A percentile compares a stretch with the other conserved stretches of the same genome.
phyloP scores from a whole-genome alignment of 2,113 vertebrate genomes.

The Psittacus erithacus region DNA sequence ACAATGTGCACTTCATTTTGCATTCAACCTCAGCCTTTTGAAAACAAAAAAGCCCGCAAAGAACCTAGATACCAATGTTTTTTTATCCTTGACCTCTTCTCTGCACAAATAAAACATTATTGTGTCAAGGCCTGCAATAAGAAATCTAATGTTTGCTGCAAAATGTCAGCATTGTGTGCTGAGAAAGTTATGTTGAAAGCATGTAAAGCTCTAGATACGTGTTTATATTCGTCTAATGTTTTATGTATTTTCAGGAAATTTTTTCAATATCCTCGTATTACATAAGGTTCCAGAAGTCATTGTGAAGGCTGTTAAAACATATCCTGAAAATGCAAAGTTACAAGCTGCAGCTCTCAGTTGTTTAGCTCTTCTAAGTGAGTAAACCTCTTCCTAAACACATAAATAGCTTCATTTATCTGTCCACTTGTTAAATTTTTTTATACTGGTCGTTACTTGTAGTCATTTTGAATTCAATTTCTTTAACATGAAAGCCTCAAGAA shows the following conservation, averaged over 20 bases:
- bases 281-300: constrained; percentile 87
- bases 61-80: neutral
- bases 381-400: neutral
- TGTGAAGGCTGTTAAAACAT: constrained; percentile 81
- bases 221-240: neutral
- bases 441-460: neutral
- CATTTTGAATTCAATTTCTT: neutral
- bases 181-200: neutral
- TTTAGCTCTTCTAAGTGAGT: constrained; percentile 92
- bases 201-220: neutral
- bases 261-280: constrained; percentile 91
- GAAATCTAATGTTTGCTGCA: neutral
- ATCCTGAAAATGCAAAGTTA: constrained; percentile 80
- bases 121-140: neutral
- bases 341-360: constrained; percentile 87
- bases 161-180: neutral
- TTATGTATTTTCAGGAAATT: constrained; percentile 82
- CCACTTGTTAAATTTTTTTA: neutral
- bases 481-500: neutral
- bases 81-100: neutral
- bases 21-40: neutral
- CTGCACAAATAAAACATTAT: neutral
- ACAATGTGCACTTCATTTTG: neutral
- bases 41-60: neutral
- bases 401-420: neutral